phyloP scores from a whole-genome alignment of 2,113 vertebrate species.

The Raja brachyura region DNA sequence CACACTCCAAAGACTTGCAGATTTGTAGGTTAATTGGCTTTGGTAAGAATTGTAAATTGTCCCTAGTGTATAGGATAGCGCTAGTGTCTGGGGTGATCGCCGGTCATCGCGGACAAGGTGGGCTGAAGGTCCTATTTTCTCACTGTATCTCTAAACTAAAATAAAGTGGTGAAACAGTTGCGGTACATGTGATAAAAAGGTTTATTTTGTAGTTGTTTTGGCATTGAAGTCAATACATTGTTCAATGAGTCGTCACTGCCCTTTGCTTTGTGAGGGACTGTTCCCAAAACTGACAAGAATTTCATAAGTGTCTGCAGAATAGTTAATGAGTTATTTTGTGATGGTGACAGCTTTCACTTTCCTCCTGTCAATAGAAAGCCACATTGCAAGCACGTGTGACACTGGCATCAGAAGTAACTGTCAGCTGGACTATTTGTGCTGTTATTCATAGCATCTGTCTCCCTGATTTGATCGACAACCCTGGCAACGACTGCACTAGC shows the following conservation, averaged over 20 bases:
- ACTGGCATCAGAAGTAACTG: background rate
- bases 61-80: too few species aligned
- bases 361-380: constrained; percentile 9
- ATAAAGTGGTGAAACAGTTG: background rate
- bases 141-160: too few species aligned
- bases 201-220: background rate
- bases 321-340: constrained; percentile 19
- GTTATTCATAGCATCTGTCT: constrained; percentile 20
- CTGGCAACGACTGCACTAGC: background rate
- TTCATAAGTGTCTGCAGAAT: background rate
- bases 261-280: background rate
- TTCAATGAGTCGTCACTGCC: background rate
- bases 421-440: constrained; percentile 9
- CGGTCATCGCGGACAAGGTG: too few species aligned
- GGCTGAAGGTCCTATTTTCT: too few species aligned
- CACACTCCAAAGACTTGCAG: too few species aligned
- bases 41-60: too few species aligned
- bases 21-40: too few species aligned
- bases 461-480: background rate
- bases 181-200: background rate
- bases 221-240: background rate
- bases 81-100: too few species aligned
- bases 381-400: background rate
- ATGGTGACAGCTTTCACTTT: constrained; percentile 14
- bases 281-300: constrained; percentile 2